Conservation (phyloP, 2,888 invertebrate species). For the Lycophotia porphyrea region DNA sequence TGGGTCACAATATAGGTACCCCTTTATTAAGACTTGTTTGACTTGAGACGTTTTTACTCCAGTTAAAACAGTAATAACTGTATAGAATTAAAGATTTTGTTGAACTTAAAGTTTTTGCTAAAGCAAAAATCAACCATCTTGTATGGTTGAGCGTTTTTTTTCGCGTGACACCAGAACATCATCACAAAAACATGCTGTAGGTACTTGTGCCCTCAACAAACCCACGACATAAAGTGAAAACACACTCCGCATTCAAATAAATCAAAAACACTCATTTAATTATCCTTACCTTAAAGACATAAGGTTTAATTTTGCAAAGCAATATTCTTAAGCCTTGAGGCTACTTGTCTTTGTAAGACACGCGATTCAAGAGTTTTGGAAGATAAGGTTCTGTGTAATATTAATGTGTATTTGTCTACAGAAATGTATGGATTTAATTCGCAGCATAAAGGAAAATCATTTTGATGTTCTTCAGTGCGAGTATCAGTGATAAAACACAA, state of each 20-base stretch:
- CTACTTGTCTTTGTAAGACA: constrained; percentile 64
- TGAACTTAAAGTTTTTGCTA: neutral
- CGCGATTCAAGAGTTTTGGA: constrained; percentile 72
- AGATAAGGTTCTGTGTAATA: constrained; percentile 58
- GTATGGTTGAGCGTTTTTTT: neutral
- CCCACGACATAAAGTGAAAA: constrained; percentile 35
- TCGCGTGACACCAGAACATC: constrained; percentile 47
- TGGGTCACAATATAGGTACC: neutral
- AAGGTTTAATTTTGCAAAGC: constrained; percentile 38
- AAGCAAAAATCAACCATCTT: neutral
- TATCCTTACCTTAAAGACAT: constrained; percentile 32
- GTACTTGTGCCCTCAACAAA: constrained; percentile 46
- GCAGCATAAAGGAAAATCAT: neutral
- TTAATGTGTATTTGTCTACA: constrained; percentile 61
- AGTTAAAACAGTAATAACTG: neutral
- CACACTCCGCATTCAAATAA: constrained; percentile 44
- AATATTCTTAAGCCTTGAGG: constrained; percentile 26
- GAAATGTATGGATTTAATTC: constrained; percentile 34
- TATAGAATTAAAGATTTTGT: neutral
- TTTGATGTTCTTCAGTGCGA: constrained; percentile 21
- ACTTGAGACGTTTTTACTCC: neutral
- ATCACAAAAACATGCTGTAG: constrained; percentile 25
- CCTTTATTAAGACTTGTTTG: neutral
- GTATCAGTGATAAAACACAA: neutral
- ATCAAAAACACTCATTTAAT: constrained; percentile 49